These are phyloP conservation scores for Mus spicilegus DNA, from an alignment of 2,113 vertebrate species.

Conservation along the genomic window DNA sequence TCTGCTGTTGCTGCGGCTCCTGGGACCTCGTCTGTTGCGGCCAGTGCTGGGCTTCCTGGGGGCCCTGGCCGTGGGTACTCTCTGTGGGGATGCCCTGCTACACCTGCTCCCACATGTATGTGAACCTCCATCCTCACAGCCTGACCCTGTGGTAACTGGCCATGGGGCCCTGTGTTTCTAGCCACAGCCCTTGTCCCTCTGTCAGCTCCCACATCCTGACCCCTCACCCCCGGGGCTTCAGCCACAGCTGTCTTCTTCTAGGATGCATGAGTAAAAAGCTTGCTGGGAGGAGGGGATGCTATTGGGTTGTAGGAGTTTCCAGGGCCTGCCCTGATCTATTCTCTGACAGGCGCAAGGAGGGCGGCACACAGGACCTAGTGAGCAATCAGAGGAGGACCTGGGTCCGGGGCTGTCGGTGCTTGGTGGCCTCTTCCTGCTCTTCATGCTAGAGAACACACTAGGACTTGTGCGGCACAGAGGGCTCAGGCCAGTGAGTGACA, in stretches of 20 bases:
- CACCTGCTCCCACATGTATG: constrained; percentile 91
- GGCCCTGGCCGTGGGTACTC: constrained; percentile 90
- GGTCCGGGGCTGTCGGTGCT: constrained; percentile 86
- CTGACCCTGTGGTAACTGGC: background rate
- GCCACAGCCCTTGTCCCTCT: background rate
- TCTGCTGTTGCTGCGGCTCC: constrained; percentile 84
- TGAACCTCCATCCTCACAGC: background rate
- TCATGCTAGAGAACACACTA: constrained; percentile 87
- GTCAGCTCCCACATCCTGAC: background rate
- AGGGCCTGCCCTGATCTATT: constrained; percentile 22
- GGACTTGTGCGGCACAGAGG: constrained; percentile 64
- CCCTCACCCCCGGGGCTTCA: background rate
- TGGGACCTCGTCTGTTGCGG: constrained; percentile 79
- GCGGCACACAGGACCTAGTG: constrained; percentile 47
- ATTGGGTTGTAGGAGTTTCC: background rate
- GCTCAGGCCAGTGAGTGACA: constrained; percentile 77
- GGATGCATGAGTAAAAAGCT: background rate
- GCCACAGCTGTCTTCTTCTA: background rate
- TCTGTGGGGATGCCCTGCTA: constrained; percentile 91
- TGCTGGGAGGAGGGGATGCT: background rate
- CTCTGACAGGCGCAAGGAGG: constrained; percentile 83
- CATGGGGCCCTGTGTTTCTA: background rate
- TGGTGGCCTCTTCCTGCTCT: constrained; percentile 89
- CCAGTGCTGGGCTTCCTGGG: constrained; percentile 89
- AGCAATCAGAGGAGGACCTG: constrained; percentile 76